Percentiles rank a stretch among this genome's conserved stretches.
Evolutionary conservation across 2,888 invertebrate species (phyloP).

Genomic region (Pelosia muscerda): DNA sequence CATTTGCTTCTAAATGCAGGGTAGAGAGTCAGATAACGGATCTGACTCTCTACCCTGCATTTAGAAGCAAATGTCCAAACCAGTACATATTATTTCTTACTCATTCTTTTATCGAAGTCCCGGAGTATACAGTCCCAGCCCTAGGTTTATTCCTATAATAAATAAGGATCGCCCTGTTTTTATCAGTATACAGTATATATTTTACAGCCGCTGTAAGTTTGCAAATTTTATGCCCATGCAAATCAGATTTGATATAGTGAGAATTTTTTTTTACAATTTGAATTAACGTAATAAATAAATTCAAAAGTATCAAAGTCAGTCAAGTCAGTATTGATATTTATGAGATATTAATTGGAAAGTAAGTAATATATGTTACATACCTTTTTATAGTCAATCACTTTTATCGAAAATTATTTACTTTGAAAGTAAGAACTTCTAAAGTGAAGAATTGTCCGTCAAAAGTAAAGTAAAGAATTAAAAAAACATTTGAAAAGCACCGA

Average conservation of each 20-base stretch:
- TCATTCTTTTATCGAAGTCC: not conserved
- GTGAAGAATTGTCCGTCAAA: too few relatives aligned
- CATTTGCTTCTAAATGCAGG: not conserved
- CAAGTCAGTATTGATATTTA: not conserved
- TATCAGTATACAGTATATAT: constrained; percentile 12
- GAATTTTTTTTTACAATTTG: not conserved
- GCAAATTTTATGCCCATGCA: constrained; percentile 9
- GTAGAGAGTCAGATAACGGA: not conserved
- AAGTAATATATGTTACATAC: not conserved
- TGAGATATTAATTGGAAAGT: not conserved
- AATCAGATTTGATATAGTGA: constrained; percentile 9
- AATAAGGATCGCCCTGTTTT: constrained; percentile 8
- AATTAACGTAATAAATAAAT: not conserved
- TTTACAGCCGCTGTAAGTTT: not conserved
- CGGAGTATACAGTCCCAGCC: not conserved
- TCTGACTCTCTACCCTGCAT: too few relatives aligned
- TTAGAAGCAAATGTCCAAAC: too few relatives aligned
- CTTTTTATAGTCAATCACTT: too few relatives aligned
- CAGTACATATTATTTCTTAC: not conserved
- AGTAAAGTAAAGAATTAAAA: too few relatives aligned
- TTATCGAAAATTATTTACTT: too few relatives aligned
- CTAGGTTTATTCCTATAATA: constrained; percentile 3
- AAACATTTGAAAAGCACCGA: too few relatives aligned
- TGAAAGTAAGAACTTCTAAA: too few relatives aligned
- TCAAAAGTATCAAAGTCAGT: too few relatives aligned